Conservation (phyloP, 2,888 invertebrate species). For the Pollenia labialis region DNA sequence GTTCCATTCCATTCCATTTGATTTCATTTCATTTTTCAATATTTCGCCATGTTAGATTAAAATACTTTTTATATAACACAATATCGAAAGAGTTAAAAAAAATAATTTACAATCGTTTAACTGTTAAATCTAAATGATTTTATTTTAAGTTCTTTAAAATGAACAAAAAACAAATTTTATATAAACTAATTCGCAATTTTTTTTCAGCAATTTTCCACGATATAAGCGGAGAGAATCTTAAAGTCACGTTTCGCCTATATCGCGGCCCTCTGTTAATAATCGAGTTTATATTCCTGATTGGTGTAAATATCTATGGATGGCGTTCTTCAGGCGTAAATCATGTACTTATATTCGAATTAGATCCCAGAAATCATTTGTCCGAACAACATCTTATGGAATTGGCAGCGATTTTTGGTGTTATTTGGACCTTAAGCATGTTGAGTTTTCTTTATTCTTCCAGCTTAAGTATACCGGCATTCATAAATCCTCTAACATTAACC, state of each 20-base stretch:
- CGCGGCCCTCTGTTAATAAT: conserved; percentile 96
- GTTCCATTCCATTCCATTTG: no score
- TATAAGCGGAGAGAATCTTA: conserved; percentile 89
- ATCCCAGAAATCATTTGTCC: conserved; percentile 96
- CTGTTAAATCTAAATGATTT: no score
- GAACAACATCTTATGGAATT: conserved; percentile 98
- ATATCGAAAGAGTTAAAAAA: no score
- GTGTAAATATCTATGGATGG: conserved; percentile 99
- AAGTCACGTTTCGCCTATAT: conserved; percentile 95
- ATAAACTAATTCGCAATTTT: not conserved
- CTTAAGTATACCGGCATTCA: conserved; percentile 95
- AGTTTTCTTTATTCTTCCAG: conserved; percentile 88
- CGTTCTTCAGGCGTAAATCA: conserved; percentile 98
- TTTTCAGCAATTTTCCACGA: conserved; percentile 90
- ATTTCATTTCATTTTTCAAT: no score
- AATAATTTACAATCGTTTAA: no score
- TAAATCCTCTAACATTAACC: conserved; percentile 94
- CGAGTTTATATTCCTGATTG: conserved; percentile 96
- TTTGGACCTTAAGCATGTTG: conserved; percentile 96
- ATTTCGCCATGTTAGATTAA: no score
- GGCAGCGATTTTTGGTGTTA: conserved; percentile 95
- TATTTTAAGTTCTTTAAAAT: no score
- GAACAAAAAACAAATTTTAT: no score
- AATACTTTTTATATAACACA: no score
- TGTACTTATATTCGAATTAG: conserved; percentile 98